Evolutionary conservation across 2,888 invertebrate species (phyloP), one percentile per base, ranked within the genome.

Genomic region (Brenthis ino): DNA sequence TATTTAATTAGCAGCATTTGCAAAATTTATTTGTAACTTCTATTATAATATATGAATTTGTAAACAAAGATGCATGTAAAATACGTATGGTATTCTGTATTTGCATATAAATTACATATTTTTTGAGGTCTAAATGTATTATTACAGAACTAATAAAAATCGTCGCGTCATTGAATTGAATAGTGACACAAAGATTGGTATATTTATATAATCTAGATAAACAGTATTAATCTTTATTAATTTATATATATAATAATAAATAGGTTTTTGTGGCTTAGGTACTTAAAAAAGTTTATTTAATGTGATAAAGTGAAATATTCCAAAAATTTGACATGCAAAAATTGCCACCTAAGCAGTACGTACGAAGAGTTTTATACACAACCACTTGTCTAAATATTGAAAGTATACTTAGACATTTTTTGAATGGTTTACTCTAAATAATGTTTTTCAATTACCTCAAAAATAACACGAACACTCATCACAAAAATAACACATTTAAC

Each of bases 401-500:
- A 57, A 58, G 57, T 57, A 57, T 57, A 65, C 37, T 33, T 11
- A 54, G 20, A 43, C 55, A 56, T 63, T 37, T 56, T 28, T 61
- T 64, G 37, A 65, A 20, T 13, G 16, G 55, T 28, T 51, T 57
- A 43, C 16, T 63, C 6, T 24, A 65, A 58, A 61, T 54, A 20
- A 54, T 57, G 48, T 61, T 74, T 77, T 76, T 78, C 70, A 71
- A 82, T 85, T 92, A 92, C 92, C 92, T 92, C 89, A 88, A 77
- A 87, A 89, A 84, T 86, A 85, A 85, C 84, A 88, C 85, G 89
- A 85, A 88, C 85, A 91, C 86, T 88, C 92, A 91, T 92, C 91
- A 92, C 92, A 92, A 89, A 89, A 87, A 86, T 88, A 90, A 89
- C 89, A 91, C 87, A 87, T 88, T 84, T 83, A 84, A 79, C 85